Evolutionary conservation across 2,888 invertebrate genomes (phyloP), one percentile per base, ranked within the genome.

Genomic region (Ophraella communa): DNA sequence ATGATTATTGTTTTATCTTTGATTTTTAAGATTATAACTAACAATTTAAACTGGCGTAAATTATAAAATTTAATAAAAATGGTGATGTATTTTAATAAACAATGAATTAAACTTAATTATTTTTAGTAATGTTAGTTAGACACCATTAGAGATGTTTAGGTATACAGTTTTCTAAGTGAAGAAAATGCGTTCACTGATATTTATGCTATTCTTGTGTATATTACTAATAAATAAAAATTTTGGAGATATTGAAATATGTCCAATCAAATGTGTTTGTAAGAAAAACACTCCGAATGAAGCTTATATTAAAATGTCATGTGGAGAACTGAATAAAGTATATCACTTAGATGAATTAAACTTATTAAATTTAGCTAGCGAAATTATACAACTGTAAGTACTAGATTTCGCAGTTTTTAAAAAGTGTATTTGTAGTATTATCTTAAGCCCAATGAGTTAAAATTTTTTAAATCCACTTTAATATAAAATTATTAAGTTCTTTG

Each of bases 381-480:
- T 90, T 69, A 84, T 88, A 55, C 89, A 88, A 80, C 81, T 90
- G 90, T 90, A 84, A 87, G 89, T 86, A 64, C 17, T 54, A 56
- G 24, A 7, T 47, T 23, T 44, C n/a, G n/a, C n/a, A n/a, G n/a
- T 52, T 55, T 44, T 27, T 17, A 11, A 10, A 20, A 33, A 11
- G 17, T 14, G 17, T 51, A 61, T 20, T n/a, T n/a, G n/a, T n/a
- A n/a, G n/a, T n/a, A n/a, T n/a, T n/a, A n/a, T n/a, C n/a, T n/a
- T n/a, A n/a, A n/a, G n/a, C n/a, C n/a, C n/a, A n/a, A n/a, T n/a
- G n/a, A n/a, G n/a, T n/a, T n/a, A n/a, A n/a, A n/a, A n/a, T n/a
- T n/a, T n/a, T n/a, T n/a, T n/a, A n/a, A n/a, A n/a, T n/a, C n/a
- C n/a, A n/a, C n/a, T n/a, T n/a, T n/a, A n/a, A n/a, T n/a, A n/a